phyloP scores from a whole-genome alignment of 2,113 vertebrate species.

The Galemys pyrenaicus region DNA sequence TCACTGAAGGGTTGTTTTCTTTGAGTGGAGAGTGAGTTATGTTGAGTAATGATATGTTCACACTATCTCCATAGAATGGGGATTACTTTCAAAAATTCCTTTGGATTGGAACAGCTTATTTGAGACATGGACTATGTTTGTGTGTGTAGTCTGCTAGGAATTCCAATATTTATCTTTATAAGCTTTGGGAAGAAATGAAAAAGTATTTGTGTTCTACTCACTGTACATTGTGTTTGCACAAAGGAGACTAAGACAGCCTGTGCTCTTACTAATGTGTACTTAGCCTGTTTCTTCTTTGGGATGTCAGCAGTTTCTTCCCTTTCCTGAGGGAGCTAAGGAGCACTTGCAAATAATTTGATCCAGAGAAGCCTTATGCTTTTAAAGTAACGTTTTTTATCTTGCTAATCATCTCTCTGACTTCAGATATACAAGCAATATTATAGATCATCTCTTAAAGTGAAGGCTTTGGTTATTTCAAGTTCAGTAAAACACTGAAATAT shows the following conservation, averaged over 20 bases:
- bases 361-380: slow-evolving; percentile 34
- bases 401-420: not conserved
- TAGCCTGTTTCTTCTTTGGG: slow-evolving; percentile 16
- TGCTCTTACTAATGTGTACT: not conserved
- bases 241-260: not conserved
- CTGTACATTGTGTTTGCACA: not conserved
- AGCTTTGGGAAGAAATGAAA: not conserved
- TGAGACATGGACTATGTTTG: not conserved
- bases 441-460: slow-evolving; percentile 31
- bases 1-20: not conserved
- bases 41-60: not conserved
- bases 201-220: not conserved
- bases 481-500: not conserved
- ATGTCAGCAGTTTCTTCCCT: slow-evolving; percentile 56
- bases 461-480: not conserved
- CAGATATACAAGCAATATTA: not conserved
- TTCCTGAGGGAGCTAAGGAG: slow-evolving; percentile 41
- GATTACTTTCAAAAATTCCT: not conserved
- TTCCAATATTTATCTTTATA: not conserved
- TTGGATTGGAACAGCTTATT: not conserved
- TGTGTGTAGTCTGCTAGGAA: not conserved
- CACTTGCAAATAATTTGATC: slow-evolving; percentile 44
- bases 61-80: not conserved
- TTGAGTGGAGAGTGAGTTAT: not conserved
- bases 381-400: slow-evolving; percentile 50